These are phyloP conservation scores for Ischnus inquisitorius DNA, from an alignment of 2,888 invertebrate species.

Conservation along the genomic window DNA sequence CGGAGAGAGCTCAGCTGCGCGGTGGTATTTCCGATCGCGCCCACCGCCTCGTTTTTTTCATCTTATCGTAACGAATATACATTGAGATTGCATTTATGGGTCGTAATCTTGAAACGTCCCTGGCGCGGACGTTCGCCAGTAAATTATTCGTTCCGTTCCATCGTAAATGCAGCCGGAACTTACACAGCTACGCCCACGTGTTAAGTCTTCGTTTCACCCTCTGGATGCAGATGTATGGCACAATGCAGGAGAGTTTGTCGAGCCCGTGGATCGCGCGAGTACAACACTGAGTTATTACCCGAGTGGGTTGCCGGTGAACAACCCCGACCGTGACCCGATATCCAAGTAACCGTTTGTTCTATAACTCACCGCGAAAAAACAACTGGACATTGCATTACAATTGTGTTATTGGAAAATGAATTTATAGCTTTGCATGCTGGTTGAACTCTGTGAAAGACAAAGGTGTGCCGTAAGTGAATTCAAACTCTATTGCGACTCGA, in stretches of 20 bases:
- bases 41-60: slow-evolving; percentile 19
- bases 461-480: too few relatives aligned
- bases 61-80: slow-evolving; percentile 56
- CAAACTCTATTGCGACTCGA: too few relatives aligned
- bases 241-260: slow-evolving; percentile 49
- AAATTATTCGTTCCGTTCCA: slow-evolving; percentile 53
- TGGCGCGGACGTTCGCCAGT: slow-evolving; percentile 7
- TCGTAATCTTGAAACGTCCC: slow-evolving; percentile 49
- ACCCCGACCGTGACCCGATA: slow-evolving; percentile 40
- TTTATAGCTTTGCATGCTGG: too few relatives aligned
- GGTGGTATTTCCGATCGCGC: slow-evolving; percentile 47
- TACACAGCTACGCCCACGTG: slow-evolving; percentile 46
- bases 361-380: neutral
- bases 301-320: slow-evolving; percentile 22
- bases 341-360: too few relatives aligned
- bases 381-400: too few relatives aligned
- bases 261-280: slow-evolving; percentile 29
- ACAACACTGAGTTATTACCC: slow-evolving; percentile 36
- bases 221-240: slow-evolving; percentile 30
- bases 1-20: slow-evolving; percentile 16
- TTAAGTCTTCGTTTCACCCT: slow-evolving; percentile 26
- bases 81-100: slow-evolving; percentile 57
- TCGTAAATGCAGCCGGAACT: slow-evolving; percentile 60
- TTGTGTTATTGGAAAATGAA: too few relatives aligned
- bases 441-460: too few relatives aligned